Base-by-base conservation (phyloP, 35 echinoderm and acorn worm genomes). In the Patiria miniata region DNA sequence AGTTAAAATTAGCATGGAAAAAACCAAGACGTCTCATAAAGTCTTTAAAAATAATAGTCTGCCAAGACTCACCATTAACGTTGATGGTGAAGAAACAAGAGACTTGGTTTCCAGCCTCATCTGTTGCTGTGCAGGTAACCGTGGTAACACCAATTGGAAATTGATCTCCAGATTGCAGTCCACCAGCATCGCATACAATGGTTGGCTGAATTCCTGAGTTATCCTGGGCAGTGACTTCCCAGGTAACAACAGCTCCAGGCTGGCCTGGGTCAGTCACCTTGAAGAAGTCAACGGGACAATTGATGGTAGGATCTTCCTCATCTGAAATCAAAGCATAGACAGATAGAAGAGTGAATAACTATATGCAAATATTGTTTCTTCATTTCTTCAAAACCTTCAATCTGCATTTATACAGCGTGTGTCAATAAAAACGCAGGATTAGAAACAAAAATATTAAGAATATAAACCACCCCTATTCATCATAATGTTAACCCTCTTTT, bases 261-360 rank as follows among this genome's bases (percentile, higher is more conserved):
- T 82, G 53, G 17, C 85, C 85, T 0, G 79, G 78, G 28, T 83
- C 91, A n/a, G 78, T 87, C 18, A 52, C 26, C 21, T 56, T 73
- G 17, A 77, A 32, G 39, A 87, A 77, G 78, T 82, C 36, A 16
- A 44, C 5, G 40, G 91, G 91, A 37, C 91, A 93, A 51, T 78
- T 93, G 39, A 93, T 88, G 21, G 38, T 56, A 1, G 90, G 90
- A 2, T 1, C 52, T 77, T 93, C 90, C 0, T 36, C n/a, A 65
- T 93, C 90, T 93, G 18, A 19, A 28, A 65, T 32, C 21, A 19
- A 55, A 9, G 21, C 21, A 9, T 55, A 0, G 52, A 55, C 52
- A 59, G 36, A 83, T 36, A 59, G 21, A 50, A 34, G 37, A 30
- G 17, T 28, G 2, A 22, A 51, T 52, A 39, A 39, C 22, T 54